Conservation (phyloP, 2,113 vertebrate species). For the Corythornis vintsioides region DNA sequence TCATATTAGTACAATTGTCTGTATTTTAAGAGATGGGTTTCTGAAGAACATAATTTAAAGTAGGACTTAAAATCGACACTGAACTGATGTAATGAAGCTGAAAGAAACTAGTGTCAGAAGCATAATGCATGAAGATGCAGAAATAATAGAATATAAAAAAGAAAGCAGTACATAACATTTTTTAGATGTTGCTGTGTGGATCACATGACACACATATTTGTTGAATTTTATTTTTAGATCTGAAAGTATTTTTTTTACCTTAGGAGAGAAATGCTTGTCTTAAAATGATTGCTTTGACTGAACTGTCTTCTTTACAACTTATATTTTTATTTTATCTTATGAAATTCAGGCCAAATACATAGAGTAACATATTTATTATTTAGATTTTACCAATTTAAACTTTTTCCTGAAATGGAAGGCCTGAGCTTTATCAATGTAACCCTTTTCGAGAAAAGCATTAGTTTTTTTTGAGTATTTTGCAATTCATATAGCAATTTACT, state of each 20-base stretch:
- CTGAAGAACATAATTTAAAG: not conserved
- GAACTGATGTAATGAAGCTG: not conserved
- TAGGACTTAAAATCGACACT: not conserved
- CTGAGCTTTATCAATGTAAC: not conserved
- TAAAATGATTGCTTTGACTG: not conserved
- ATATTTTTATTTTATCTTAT: not conserved
- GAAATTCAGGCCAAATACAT: not conserved
- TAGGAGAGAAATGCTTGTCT: not conserved
- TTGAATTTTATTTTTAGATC: not conserved
- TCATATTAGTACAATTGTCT: not conserved
- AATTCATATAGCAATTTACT: not conserved
- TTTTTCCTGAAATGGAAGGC: not conserved
- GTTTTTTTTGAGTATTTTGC: not conserved
- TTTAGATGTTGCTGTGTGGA: not conserved
- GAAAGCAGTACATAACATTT: not conserved
- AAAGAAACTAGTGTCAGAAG: not conserved
- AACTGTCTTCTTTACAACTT: not conserved
- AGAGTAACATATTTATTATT: not conserved
- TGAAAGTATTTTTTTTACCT: not conserved
- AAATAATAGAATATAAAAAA: not conserved
- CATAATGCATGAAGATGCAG: not conserved
- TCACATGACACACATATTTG: not conserved
- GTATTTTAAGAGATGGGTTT: not conserved
- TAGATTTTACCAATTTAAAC: not conserved
- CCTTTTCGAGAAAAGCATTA: not conserved